Conservation (phyloP, 2,113 vertebrate species). For the Corythornis vintsioides region DNA sequence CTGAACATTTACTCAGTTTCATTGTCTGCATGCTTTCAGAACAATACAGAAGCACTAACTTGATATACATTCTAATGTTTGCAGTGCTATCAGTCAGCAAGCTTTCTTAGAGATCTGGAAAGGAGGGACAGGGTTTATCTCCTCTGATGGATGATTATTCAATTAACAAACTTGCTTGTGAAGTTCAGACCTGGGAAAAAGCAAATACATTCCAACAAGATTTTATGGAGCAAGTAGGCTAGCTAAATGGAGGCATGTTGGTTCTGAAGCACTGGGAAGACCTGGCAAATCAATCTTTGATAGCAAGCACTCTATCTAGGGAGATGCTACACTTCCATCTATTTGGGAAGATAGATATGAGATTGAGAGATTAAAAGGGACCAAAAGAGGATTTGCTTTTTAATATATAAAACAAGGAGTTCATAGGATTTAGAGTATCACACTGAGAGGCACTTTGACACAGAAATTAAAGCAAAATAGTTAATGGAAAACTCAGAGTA, state of each 20-base stretch:
- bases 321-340: neutral
- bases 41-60: neutral
- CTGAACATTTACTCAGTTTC: neutral
- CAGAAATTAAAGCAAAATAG: neutral
- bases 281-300: neutral
- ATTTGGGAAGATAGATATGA: neutral
- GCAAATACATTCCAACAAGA: neutral
- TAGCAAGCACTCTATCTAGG: neutral
- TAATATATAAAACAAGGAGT: neutral
- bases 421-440: neutral
- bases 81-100: neutral
- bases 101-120: neutral
- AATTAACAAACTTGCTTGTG: neutral
- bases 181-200: neutral
- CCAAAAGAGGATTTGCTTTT: neutral
- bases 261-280: neutral
- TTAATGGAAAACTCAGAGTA: neutral
- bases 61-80: neutral
- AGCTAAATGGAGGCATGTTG: neutral
- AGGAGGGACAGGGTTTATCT: neutral
- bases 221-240: neutral
- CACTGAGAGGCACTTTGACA: neutral
- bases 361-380: neutral
- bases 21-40: neutral
- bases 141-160: neutral